These are phyloP conservation scores for Dysmachus trigonus DNA, from an alignment of 2,888 invertebrate species.

Conservation along the genomic window DNA sequence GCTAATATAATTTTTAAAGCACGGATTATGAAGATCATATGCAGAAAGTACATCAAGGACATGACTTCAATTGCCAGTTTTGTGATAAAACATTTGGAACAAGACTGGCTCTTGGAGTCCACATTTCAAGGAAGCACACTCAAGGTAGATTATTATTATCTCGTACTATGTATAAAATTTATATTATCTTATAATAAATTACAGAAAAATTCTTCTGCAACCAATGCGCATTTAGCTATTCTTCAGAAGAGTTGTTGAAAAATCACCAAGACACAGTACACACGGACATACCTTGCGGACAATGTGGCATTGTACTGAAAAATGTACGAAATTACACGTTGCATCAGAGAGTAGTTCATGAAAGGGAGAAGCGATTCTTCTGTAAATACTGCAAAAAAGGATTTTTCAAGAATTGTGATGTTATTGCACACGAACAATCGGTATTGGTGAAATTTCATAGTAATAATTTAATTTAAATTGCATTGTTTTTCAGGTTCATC, in stretches of 20 bases:
- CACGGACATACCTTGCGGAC: slow-evolving; percentile 55
- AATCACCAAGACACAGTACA: slow-evolving; percentile 57
- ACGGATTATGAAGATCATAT: slow-evolving; percentile 29
- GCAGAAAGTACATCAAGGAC: slow-evolving; percentile 49
- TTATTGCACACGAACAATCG: slow-evolving; percentile 56
- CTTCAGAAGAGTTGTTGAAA: slow-evolving; percentile 54
- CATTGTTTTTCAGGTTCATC: slow-evolving; percentile 35
- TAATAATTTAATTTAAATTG: not conserved
- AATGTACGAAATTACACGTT: slow-evolving; percentile 57
- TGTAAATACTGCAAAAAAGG: slow-evolving; percentile 59
- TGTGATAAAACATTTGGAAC: slow-evolving; percentile 58
- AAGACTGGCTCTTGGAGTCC: slow-evolving; percentile 61
- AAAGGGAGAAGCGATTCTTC: slow-evolving; percentile 57
- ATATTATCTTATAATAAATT: not conserved
- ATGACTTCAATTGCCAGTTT: slow-evolving; percentile 57
- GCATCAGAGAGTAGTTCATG: slow-evolving; percentile 59
- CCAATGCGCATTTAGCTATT: slow-evolving; percentile 55
- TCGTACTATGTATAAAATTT: not conserved
- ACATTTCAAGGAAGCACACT: slow-evolving; percentile 61
- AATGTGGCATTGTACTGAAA: slow-evolving; percentile 57
- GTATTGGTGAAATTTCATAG: slow-evolving; percentile 45
- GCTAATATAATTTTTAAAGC: not conserved
- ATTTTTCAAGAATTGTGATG: slow-evolving; percentile 60
- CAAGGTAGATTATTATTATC: slow-evolving; percentile 56
- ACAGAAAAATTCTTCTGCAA: slow-evolving; percentile 51